Conservation (phyloP, 2,113 vertebrate genomes). For the Paradisaea rubra region DNA sequence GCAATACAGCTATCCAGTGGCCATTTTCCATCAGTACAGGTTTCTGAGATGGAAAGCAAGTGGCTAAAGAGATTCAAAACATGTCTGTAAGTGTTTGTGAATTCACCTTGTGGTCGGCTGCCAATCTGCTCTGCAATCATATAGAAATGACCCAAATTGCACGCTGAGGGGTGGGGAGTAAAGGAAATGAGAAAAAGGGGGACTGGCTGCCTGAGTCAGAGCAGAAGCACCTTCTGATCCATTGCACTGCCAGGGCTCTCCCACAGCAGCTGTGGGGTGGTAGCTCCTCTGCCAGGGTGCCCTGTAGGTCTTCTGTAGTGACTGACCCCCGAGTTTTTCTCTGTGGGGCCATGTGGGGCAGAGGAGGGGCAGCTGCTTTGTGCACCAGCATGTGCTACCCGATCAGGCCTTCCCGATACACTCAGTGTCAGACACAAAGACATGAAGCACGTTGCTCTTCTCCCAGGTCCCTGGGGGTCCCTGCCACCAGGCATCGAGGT, state of each 20-base stretch:
- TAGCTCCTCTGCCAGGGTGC: not conserved
- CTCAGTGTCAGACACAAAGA: not conserved
- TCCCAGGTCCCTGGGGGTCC: not conserved
- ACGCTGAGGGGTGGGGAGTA: not conserved
- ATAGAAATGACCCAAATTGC: not conserved
- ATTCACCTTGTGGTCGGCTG: not conserved
- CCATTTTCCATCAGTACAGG: not conserved
- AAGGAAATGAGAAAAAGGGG: not conserved
- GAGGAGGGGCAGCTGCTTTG: not conserved
- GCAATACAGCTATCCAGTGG: not conserved
- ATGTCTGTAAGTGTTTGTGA: not conserved
- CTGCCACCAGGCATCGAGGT: accelerated
- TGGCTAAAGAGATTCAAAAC: not conserved
- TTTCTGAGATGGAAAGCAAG: not conserved
- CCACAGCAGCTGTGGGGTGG: not conserved
- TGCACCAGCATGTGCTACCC: accelerated
- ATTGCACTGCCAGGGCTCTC: not conserved
- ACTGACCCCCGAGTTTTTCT: accelerated
- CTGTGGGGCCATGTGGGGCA: accelerated
- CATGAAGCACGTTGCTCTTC: accelerated
- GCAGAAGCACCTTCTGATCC: not conserved
- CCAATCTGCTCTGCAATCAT: not conserved
- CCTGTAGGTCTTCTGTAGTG: accelerated
- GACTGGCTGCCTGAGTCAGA: not conserved
- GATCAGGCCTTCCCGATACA: accelerated